Evolutionary conservation across 1,140 invertebrate species (phyloP).

Genomic region (Tetramorium parvispinum): DNA sequence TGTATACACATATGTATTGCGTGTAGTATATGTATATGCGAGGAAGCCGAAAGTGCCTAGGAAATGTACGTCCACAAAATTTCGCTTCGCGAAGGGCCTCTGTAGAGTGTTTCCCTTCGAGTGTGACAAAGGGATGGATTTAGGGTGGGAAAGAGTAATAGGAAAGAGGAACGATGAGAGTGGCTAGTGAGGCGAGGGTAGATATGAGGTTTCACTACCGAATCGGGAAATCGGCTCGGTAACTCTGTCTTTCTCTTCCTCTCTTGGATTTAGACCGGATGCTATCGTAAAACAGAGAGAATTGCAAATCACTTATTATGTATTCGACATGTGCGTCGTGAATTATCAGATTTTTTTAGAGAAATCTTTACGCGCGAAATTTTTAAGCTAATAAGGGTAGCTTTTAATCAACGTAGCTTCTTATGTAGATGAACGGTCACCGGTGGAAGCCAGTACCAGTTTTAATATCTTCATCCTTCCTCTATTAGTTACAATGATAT

Average conservation of each 20-base stretch:
- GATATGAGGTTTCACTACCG: neutral
- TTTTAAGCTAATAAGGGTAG: neutral
- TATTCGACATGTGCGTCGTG: neutral
- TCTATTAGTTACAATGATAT: neutral
- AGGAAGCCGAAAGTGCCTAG: slow-evolving; percentile 30
- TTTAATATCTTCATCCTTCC: neutral
- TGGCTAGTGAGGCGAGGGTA: too few species aligned
- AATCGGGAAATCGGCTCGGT: neutral
- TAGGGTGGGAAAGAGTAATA: slow-evolving; percentile 33
- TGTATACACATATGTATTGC: neutral
- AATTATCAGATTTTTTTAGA: slow-evolving; percentile 9
- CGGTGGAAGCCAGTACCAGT: neutral
- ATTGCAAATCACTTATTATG: slow-evolving; percentile 51
- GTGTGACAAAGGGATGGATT: slow-evolving; percentile 50
- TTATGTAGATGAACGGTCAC: neutral
- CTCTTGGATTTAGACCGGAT: slow-evolving; percentile 16
- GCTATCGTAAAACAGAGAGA: slow-evolving; percentile 29
- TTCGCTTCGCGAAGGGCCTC: slow-evolving; percentile 25
- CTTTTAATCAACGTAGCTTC: neutral
- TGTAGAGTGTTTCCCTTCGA: slow-evolving; percentile 45
- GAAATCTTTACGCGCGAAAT: neutral
- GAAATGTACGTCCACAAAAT: slow-evolving; percentile 51
- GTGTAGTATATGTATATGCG: slow-evolving; percentile 2
- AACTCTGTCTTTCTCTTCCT: neutral
- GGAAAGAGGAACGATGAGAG: slow-evolving; percentile 13